phyloP scores from a whole-genome alignment of 1,140 invertebrate genomes.

The Meteorus sp. region DNA sequence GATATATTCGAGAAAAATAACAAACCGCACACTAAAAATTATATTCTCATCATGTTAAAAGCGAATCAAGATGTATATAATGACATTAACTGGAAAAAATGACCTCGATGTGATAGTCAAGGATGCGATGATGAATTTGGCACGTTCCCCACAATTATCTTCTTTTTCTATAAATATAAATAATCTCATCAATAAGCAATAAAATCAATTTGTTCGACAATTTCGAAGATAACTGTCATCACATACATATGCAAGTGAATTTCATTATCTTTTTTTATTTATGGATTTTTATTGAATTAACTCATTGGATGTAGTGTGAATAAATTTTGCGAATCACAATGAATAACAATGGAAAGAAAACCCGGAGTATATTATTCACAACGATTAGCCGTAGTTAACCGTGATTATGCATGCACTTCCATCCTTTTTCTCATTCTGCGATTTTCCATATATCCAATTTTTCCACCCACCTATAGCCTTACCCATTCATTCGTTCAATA shows the following conservation, averaged over 20 bases:
- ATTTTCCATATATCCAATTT: background rate
- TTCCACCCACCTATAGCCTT: background rate
- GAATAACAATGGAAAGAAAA: too few species aligned
- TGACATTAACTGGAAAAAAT: constrained; percentile 32
- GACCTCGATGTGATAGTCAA: constrained; percentile 16
- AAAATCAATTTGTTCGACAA: too few species aligned
- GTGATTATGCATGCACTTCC: too few species aligned
- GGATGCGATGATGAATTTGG: constrained; percentile 23
- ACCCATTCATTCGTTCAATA: constrained; percentile 37
- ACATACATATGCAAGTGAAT: too few species aligned
- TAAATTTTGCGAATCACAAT: too few species aligned
- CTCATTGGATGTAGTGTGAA: too few species aligned
- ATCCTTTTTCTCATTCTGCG: too few species aligned
- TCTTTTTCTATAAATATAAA: background rate
- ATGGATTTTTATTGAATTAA: too few species aligned
- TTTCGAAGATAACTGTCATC: background rate
- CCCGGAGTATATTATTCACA: too few species aligned
- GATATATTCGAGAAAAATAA: constrained; percentile 35
- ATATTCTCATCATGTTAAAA: constrained; percentile 52
- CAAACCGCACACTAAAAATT: constrained; percentile 50
- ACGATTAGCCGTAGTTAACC: too few species aligned
- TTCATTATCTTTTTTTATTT: background rate
- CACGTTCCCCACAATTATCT: constrained; percentile 5
- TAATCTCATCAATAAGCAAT: background rate
- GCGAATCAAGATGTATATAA: constrained; percentile 18